Evolutionary conservation across 2,113 vertebrate genomes (phyloP), one percentile per base, ranked within the genome.

Genomic region (Pituophis catenifer): DNA sequence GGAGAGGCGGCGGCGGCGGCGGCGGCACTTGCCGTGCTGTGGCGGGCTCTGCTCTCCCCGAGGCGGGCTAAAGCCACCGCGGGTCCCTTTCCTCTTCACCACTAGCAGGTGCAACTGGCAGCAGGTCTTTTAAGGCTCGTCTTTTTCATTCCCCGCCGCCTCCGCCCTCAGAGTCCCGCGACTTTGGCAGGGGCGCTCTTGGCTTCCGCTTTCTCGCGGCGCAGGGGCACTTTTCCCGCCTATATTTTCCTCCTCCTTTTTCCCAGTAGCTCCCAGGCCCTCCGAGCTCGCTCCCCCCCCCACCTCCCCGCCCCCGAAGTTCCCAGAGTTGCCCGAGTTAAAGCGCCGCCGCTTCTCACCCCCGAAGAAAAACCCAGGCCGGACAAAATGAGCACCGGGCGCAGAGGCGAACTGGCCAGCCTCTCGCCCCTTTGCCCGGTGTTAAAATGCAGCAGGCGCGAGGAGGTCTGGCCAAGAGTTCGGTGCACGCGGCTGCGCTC

Each of bases 261-360:
- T 52, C 33, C 87, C 62, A 23, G 29, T 3, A 44, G 9, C 89
- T 38, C 29, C 29, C 53, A 15, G 57, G 48, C 65, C 91, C 91
- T 59, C 89, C 88, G 26, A 91, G 89, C 88, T 70, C 23, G 3
- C 85, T 91, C 86, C 95, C 91, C 94, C 90, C 59, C 59, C 44
- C 44, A 48, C 44, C 65, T n/a, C 65, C 11, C 59, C 59, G 24
- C 24, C 26, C 94, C 94, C 92, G 94, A 96, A 97, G 95, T 96
- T 97, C 96, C 93, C 94, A 90, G 92, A 96, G 95, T 97, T 97
- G 93, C 91, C 90, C 91, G 96, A 96, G 95, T 97, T 97, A 88
- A 55, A 90, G 94, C 95, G 91, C 95, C 94, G 94, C 93, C 94
- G 92, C 94, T 95, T 93, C 88, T 91, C 70, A 91, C 93, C 85